Evolutionary conservation across 92 coral and sea anemone genomes (phyloP), one percentile per base, ranked within the genome.

Genomic region (Pocillopora grandis): DNA sequence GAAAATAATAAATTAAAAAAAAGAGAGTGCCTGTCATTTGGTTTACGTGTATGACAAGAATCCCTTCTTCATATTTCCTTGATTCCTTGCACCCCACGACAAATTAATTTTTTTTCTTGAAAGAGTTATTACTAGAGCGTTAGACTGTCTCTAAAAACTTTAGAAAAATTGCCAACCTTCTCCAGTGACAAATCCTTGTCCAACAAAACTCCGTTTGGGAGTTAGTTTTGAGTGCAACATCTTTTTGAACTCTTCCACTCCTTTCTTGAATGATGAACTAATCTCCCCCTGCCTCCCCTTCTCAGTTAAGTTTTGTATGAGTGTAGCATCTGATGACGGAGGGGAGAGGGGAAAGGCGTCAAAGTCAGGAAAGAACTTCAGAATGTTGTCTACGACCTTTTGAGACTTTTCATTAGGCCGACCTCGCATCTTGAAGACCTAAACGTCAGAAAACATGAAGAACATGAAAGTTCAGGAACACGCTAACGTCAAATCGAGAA

Each of bases 331-430:
- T 17, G 64, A 63, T 12, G 97, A 85, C 12, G 97, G 97, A 8
- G 83, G 86, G n/a, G 92, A 93, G n/a, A 93, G 88, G 13, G 93
- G 62, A 37, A 93, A 86, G 14, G 94, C 93, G 76, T 93, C 94
- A 20, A 93, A 88, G 79, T 88, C 87, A 16, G 94, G 92, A 66
- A 93, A 93, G 77, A 78, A 90, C 83, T 85, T 93, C 10, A 85
- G 80, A 55, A 93, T 80, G 33, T 86, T 90, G 73, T 89, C 87
- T 7, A 83, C 93, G 27, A 90, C 87, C 58, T 66, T 23, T 52
- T 23, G 78, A 31, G 87, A 65, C 66, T 90, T 90, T 71, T 72
- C 90, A 63, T 76, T 76, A 55, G 66, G 66, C 48, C 78, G 79
- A 15, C 78, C 72, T 2, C 71, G 36, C 58, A 31, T 36, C 12